Base-by-base conservation (phyloP, 2,113 vertebrate genomes). In the Hippotragus niger region DNA sequence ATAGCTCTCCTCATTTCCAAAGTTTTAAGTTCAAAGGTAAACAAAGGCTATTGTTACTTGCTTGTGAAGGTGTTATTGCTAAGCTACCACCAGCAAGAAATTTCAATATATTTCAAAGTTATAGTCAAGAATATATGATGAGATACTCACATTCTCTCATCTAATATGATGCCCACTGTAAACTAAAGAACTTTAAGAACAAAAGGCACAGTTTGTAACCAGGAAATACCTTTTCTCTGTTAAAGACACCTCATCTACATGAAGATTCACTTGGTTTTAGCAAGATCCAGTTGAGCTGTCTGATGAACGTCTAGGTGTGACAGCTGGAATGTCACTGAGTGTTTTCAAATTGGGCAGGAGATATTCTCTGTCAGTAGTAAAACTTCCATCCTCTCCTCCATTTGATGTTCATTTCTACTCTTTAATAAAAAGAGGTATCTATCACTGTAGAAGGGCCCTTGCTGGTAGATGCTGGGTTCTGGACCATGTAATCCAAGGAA, bases 21-120 rank as follows among this genome's bases (percentile, higher is more conserved):
- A 87, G 53, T 88, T 83, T 71, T 87, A 60, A 90, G 50, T 53
- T 94, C 91, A 92, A 82, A 96, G 27, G 31, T 80, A 96, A 97
- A 82, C 7, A 95, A 40, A 40, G 45, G 50, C 2, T 16, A 90
- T 31, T 95, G 52, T 62, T 86, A 96, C 80, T 76, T 94, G 25
- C 27, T 62, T 47, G 17, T 91, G 33, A 80, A 88, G 27, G 67
- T 94, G 89, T 71, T 90, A 81, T 91, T 95, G 62, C 58, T 87
- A 94, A 81, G 33, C 27, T 92, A 94, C 47, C 43, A 83, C 33
- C 50, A 86, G 43, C 53, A 67, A 98, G 58, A 85, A 89, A 82
- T 15, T 97, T 94, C 60, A 80, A 3, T 94, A 31, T 87, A 92
- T 90, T 94, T 57, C 80, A 92, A 88, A 74, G 84, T 93, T 95